Conservation (phyloP, 1,140 invertebrate genomes). For the Mya arenaria region DNA sequence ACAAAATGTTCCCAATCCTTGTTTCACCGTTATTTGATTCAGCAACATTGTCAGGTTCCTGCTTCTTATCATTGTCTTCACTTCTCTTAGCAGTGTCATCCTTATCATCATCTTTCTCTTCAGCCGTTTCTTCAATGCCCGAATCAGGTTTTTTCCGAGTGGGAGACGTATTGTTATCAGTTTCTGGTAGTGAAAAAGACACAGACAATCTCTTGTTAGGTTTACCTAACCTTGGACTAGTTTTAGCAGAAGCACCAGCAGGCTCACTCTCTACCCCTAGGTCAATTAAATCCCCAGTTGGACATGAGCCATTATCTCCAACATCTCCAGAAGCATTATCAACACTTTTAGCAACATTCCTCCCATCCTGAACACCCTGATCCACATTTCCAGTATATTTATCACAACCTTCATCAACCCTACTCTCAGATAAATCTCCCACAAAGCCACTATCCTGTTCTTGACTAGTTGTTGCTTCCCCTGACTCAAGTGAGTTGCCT, state of each 20-base stretch:
- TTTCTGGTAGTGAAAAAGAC: slow-evolving; percentile 40
- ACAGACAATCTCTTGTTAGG: slow-evolving; percentile 32
- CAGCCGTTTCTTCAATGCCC: background rate
- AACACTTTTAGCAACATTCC: background rate
- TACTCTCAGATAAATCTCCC: no score
- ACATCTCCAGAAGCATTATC: slow-evolving; percentile 2
- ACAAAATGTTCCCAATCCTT: slow-evolving; percentile 66
- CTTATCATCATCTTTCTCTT: background rate
- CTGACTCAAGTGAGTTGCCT: background rate
- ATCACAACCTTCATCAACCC: no score
- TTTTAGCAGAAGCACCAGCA: slow-evolving; percentile 28
- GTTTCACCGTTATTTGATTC: slow-evolving; percentile 42
- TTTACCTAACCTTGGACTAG: slow-evolving; percentile 40
- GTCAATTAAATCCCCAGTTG: background rate
- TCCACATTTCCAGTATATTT: no score
- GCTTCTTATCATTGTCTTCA: background rate
- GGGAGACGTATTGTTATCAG: slow-evolving; percentile 25
- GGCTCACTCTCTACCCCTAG: background rate
- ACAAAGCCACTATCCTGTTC: no score
- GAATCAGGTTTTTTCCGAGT: no score
- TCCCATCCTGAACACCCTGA: background rate
- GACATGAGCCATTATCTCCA: background rate
- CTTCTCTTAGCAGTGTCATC: background rate
- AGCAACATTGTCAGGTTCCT: slow-evolving; percentile 8
- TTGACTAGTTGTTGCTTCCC: no score